A percentile compares a stretch with the other conserved stretches of the same genome.
These are phyloP conservation scores for Bombylius major DNA, from an alignment of 2,888 invertebrate species.

Conservation along the genomic window DNA sequence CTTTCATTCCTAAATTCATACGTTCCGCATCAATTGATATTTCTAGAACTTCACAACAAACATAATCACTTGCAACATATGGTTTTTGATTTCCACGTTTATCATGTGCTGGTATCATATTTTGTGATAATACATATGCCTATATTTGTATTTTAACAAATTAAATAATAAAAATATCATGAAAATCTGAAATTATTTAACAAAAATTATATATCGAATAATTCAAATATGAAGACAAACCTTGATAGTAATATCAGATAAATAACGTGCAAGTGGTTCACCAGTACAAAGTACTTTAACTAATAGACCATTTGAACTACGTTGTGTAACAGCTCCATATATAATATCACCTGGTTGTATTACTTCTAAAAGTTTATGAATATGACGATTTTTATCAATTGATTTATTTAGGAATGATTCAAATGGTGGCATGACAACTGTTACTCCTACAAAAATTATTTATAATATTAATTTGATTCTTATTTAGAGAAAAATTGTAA, in stretches of 20 bases:
- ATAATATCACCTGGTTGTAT: slow-evolving; percentile 67
- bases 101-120: slow-evolving; percentile 46
- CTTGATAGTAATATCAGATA: slow-evolving; percentile 78
- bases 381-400: slow-evolving; percentile 62
- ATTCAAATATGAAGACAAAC: slow-evolving; percentile 36
- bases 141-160: not conserved
- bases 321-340: slow-evolving; percentile 64
- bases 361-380: slow-evolving; percentile 58
- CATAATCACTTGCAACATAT: slow-evolving; percentile 71
- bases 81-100: slow-evolving; percentile 64
- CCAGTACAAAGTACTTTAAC: slow-evolving; percentile 76
- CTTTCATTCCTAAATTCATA: slow-evolving; percentile 78
- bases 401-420: slow-evolving; percentile 60
- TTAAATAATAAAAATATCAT: too few species aligned
- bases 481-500: too few species aligned
- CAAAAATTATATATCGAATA: too few species aligned
- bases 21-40: slow-evolving; percentile 77
- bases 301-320: slow-evolving; percentile 58
- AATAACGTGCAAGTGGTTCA: slow-evolving; percentile 62
- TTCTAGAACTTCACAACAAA: slow-evolving; percentile 80
- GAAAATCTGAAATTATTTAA: too few species aligned
- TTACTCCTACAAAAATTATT: not conserved
- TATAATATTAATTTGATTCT: too few species aligned
- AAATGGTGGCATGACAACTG: slow-evolving; percentile 62
- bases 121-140: slow-evolving; percentile 15